phyloP scores from a whole-genome alignment of 2,113 vertebrate genomes.

The Struthidea cinerea region DNA sequence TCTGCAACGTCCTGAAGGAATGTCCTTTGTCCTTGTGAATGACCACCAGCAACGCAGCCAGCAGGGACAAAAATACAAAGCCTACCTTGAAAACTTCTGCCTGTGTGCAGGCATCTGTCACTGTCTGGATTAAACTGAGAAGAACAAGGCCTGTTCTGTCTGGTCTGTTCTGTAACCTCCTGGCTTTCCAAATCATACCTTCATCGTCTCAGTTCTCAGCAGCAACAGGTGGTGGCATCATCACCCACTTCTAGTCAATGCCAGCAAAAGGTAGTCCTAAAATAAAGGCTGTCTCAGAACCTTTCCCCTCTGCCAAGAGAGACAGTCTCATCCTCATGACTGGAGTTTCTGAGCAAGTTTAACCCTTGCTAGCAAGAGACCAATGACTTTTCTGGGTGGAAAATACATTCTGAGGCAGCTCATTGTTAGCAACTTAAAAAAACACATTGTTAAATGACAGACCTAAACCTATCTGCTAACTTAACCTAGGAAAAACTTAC shows the following conservation, averaged over 20 bases:
- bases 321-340: not conserved
- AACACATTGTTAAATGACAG: not conserved
- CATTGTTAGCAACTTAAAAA: not conserved
- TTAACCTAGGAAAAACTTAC: slow-evolving; percentile 35
- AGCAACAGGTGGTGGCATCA: not conserved
- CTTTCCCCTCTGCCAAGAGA: not conserved
- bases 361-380: not conserved
- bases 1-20: not conserved
- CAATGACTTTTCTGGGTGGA: not conserved
- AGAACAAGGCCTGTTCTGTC: not conserved
- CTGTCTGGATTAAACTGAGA: not conserved
- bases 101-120: not conserved
- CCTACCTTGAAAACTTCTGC: not conserved
- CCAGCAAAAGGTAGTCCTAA: not conserved
- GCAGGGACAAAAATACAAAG: not conserved
- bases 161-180: not conserved
- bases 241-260: not conserved
- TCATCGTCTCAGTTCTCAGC: not conserved
- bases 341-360: not conserved
- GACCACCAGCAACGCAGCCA: not conserved
- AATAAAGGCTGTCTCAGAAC: not conserved
- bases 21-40: not conserved
- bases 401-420: not conserved
- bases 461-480: not conserved
- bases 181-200: not conserved